Evolutionary conservation across 2,888 invertebrate species (phyloP).

Genomic region (Dinocampus coccinellae): DNA sequence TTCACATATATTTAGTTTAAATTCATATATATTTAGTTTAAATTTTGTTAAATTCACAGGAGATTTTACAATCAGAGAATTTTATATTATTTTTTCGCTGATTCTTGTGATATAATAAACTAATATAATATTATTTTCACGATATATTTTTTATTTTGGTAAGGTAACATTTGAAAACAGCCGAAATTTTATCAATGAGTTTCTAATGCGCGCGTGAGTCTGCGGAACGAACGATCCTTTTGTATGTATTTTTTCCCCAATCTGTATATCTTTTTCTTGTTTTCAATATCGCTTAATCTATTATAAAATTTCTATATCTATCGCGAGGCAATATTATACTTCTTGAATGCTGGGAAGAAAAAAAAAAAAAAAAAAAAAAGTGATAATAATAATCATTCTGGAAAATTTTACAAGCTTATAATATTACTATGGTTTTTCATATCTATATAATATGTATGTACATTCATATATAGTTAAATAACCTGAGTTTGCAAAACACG

Average conservation of each 20-base stretch:
- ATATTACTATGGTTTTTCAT: conserved; percentile 38
- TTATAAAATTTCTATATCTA: neutral
- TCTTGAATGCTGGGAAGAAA: neutral
- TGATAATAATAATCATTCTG: neutral
- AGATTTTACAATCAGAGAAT: neutral
- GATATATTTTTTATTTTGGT: neutral
- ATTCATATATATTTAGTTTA: neutral
- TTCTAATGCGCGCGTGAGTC: conserved; percentile 44
- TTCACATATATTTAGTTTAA: no score
- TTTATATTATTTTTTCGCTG: neutral
- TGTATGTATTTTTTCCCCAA: conserved; percentile 20
- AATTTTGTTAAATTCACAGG: no score
- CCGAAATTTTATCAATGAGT: conserved; percentile 36
- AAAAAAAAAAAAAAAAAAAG: neutral
- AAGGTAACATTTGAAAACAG: conserved; percentile 6
- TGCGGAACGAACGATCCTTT: conserved; percentile 46
- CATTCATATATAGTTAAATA: conserved; percentile 13
- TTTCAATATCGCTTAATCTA: conserved; percentile 12
- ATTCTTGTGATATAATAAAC: neutral
- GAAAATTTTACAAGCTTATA: neutral
- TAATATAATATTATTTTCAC: neutral
- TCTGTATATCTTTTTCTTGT: conserved; percentile 8
- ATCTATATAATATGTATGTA: conserved; percentile 7
- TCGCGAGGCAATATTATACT: conserved; percentile 9
- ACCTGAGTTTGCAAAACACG: neutral